A percentile compares a stretch with the other conserved stretches of the same genome.
Evolutionary conservation across 2,113 vertebrate species (phyloP).

Genomic region (Aplodontia rufa): DNA sequence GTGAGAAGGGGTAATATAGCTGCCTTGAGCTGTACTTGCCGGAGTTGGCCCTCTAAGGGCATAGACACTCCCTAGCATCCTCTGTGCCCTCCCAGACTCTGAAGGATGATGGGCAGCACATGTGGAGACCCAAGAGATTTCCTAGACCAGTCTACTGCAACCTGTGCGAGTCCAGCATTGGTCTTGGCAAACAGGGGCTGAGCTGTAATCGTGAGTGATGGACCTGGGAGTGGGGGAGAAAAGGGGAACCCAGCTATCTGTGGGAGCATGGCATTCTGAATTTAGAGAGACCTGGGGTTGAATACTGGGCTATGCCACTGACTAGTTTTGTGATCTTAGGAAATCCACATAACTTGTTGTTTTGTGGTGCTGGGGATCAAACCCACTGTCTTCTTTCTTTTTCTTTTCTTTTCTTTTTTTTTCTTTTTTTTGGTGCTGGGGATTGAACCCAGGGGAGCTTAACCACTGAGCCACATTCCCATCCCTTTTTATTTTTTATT

Average conservation of each 20-base stretch:
- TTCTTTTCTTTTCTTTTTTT: too few species aligned
- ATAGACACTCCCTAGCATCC: background rate
- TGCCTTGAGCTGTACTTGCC: background rate
- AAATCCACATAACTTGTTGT: background rate
- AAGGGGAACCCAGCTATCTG: background rate
- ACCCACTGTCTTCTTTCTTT: background rate
- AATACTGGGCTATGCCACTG: slow-evolving; percentile 44
- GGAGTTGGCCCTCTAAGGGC: background rate
- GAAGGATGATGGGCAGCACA: slow-evolving; percentile 92
- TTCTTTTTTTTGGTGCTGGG: too few species aligned
- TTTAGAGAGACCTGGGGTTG: background rate
- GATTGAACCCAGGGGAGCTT: too few species aligned
- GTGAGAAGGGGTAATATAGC: background rate
- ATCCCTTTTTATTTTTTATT: too few species aligned
- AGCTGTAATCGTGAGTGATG: slow-evolving; percentile 90
- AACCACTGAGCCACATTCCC: too few species aligned
- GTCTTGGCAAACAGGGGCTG: slow-evolving; percentile 94
- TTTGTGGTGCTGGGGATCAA: background rate
- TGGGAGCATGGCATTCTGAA: background rate
- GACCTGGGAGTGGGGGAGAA: background rate
- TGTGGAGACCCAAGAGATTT: slow-evolving; percentile 95
- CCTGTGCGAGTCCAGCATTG: slow-evolving; percentile 90
- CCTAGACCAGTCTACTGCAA: slow-evolving; percentile 91
- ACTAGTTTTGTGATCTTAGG: background rate
- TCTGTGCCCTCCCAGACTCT: slow-evolving; percentile 84